Conservation (phyloP, 2,113 vertebrate genomes). For the Tapirus terrestris region DNA sequence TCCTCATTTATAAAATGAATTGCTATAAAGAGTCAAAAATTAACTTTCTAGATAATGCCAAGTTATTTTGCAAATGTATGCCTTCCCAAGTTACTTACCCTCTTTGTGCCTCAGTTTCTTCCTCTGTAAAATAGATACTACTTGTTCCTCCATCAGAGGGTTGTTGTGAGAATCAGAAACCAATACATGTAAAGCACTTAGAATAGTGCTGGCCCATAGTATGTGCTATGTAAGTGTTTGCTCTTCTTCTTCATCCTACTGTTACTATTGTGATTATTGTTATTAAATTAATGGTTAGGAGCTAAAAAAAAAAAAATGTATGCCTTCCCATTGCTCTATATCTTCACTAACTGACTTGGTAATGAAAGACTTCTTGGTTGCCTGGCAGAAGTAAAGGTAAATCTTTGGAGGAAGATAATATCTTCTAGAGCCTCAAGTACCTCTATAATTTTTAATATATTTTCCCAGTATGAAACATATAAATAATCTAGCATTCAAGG, state of each 20-base stretch:
- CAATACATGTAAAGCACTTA: too few species aligned
- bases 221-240: too few species aligned
- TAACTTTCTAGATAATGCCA: neutral
- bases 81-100: too few species aligned
- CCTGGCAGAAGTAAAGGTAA: neutral
- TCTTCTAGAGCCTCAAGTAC: neutral
- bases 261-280: too few species aligned
- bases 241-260: too few species aligned
- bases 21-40: neutral
- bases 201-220: too few species aligned
- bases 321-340: neutral
- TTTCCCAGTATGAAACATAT: neutral
- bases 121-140: too few species aligned
- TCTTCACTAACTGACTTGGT: neutral
- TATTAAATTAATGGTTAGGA: too few species aligned
- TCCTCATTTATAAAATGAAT: neutral
- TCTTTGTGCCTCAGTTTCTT: too few species aligned
- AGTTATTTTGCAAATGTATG: neutral
- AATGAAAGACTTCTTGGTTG: neutral
- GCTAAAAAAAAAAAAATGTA: too few species aligned
- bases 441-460: neutral
- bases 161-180: too few species aligned
- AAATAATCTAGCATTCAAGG: neutral
- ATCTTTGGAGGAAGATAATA: neutral
- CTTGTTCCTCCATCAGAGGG: too few species aligned